phyloP scores from a whole-genome alignment of 2,113 vertebrate species.

The Hydropotes inermis region DNA sequence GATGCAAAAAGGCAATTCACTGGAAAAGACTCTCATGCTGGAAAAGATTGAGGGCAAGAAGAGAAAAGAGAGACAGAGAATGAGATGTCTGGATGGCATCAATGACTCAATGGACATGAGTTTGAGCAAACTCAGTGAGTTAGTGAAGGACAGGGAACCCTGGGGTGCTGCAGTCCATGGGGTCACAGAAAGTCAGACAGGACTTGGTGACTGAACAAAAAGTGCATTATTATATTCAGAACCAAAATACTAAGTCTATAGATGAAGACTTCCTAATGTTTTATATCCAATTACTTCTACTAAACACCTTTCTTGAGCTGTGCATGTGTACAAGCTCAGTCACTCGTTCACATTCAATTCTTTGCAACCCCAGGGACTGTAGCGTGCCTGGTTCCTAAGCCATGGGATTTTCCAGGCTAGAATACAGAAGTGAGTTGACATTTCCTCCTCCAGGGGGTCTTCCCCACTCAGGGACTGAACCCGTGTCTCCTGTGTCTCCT shows the following conservation, averaged over 20 bases:
- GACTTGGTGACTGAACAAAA: not conserved
- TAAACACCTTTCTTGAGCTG: not conserved
- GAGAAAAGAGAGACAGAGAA: not conserved
- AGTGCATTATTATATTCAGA: not conserved
- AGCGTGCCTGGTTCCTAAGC: not conserved
- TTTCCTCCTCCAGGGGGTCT: not conserved
- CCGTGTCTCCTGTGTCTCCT: not conserved
- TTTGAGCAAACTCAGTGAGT: not conserved
- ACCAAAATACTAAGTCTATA: not conserved
- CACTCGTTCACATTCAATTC: not conserved
- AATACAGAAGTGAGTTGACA: not conserved
- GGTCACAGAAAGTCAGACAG: not conserved
- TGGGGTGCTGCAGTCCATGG: not conserved
- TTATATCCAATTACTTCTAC: not conserved
- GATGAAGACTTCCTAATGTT: not conserved
- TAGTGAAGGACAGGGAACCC: not conserved
- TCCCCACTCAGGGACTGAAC: not conserved
- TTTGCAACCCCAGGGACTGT: not conserved
- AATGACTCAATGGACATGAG: not conserved
- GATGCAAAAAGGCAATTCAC: not conserved
- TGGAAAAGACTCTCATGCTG: not conserved
- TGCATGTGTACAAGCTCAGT: rapidly evolving
- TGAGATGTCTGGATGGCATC: not conserved
- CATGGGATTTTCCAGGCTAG: not conserved
- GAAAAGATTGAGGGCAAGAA: not conserved